Conservation (phyloP, 1,140 invertebrate genomes). For the Sycophaga agraensis region DNA sequence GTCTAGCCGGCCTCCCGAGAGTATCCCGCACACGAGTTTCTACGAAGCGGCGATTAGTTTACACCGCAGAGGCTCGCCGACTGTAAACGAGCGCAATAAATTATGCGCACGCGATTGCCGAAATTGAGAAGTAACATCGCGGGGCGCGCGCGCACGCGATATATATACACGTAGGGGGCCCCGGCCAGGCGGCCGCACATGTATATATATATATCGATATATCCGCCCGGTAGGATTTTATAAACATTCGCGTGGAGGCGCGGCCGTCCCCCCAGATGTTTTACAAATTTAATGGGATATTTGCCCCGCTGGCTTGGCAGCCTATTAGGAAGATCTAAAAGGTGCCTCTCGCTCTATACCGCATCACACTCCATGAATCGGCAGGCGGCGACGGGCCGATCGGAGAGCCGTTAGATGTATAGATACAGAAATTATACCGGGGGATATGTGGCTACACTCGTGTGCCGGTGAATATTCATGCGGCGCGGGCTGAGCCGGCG, state of each 20-base stretch:
- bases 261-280: background rate
- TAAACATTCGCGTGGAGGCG: background rate
- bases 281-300: slow-evolving; percentile 18
- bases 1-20: no score
- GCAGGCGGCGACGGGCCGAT: no score
- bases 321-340: slow-evolving; percentile 20
- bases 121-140: no score
- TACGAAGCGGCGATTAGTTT: no score
- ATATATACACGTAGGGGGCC: background rate
- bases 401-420: slow-evolving; percentile 14
- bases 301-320: background rate
- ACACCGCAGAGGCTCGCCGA: no score
- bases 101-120: no score
- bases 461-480: slow-evolving; percentile 16
- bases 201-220: no score
- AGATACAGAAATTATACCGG: slow-evolving; percentile 4
- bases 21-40: no score
- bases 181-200: background rate
- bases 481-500: background rate
- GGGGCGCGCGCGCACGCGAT: background rate
- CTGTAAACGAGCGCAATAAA: no score
- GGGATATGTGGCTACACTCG: background rate
- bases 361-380: slow-evolving; percentile 14
- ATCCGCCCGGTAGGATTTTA: no score
- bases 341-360: slow-evolving; percentile 7